Evolutionary conservation across 1,140 invertebrate species (phyloP), one percentile per base, ranked within the genome.

Genomic region (Anadara kagoshimensis): DNA sequence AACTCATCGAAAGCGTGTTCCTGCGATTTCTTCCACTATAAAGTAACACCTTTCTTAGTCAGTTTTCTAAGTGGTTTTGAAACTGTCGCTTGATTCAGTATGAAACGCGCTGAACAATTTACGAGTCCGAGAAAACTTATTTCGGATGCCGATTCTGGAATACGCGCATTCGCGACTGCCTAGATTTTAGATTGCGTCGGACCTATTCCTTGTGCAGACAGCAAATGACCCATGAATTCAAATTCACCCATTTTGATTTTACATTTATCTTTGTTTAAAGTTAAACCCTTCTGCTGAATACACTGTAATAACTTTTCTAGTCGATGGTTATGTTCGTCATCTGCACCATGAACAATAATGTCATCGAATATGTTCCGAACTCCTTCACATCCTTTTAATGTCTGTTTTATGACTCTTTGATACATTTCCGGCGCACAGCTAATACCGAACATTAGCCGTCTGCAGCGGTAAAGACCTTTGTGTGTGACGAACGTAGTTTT

Each of bases 171-270:
- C 11, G 36, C 29, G 18, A 77, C 43, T 14, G 63, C 69, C 22
- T 73, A 51, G 5, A 77, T 64, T 44, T 73, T 75, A 2, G 57
- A 43, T 24, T 72, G 43, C 0, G 54, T 47, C 18, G 72, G 69
- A 18, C 73, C 63, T 16, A 73, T 69, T 47, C 80, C 73, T 14
- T 73, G 62, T 14, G 24, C 69, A 36, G 69, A 79, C 41, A 83
- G 57, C 16, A 85, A 18, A 65, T 75, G 65, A 44, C 75, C 78
- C 65, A 82, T 76, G 54, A 84, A 83, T 12, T n/a, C n/a, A n/a
- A n/a, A n/a, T n/a, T n/a, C n/a, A n/a, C n/a, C n/a, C n/a, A n/a
- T n/a, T n/a, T n/a, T n/a, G n/a, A n/a, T n/a, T n/a, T n/a, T n/a
- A n/a, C n/a, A n/a, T n/a, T n/a, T n/a, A n/a, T n/a, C n/a, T n/a